Evolutionary conservation across 2,888 invertebrate genomes (phyloP), one percentile per base, ranked within the genome.

Genomic region (Drosophila pegasa): DNA sequence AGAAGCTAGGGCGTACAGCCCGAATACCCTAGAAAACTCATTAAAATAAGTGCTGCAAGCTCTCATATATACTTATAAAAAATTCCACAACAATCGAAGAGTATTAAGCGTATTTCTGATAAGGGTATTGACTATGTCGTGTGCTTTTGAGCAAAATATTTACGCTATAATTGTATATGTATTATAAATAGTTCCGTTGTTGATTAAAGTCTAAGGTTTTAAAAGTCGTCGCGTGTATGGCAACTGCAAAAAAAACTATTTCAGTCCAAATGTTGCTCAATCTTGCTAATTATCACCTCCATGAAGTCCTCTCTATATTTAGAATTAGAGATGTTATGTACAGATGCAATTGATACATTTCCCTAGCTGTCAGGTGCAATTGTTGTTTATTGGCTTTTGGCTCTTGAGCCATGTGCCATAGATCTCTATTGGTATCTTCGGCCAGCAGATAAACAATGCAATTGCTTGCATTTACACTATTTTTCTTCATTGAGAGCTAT

Each of bases 141-240:
- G 38, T 9, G 9, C 10, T 18, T 29, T 16, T 38, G 43, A 31
- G 29, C 22, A 62, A 60, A 55, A 35, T 70, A 51, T 56, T 60
- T 61, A 69, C 68, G 41, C 41, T 35, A 29, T 9, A 52, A 52
- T 40, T 67, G 33, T 45, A 37, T 50, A 41, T 4, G 41, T 22
- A 54, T 58, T 35, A 27, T 6, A 33, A 22, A 50, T 40, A 50
- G 50, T 60, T 45, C 12, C 37, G 38, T 27, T 69, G 54, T 67
- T 68, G 79, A 47, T 63, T 79, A 78, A 75, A 78, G 79, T 81
- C 61, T 68, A 58, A 43, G 38, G 38, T 31, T 50, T 45, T 47
- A 43, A 31, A 29, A 58, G 31, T 51, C 65, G 61, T 58, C 57
- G 64, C 38, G 52, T 41, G 55, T 50, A 27, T 33, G 25, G 10